A percentile compares a stretch with the other conserved stretches of the same genome.
These are phyloP conservation scores for Turdus rufiventris DNA, from an alignment of 2,113 vertebrate genomes.

Conservation along the genomic window DNA sequence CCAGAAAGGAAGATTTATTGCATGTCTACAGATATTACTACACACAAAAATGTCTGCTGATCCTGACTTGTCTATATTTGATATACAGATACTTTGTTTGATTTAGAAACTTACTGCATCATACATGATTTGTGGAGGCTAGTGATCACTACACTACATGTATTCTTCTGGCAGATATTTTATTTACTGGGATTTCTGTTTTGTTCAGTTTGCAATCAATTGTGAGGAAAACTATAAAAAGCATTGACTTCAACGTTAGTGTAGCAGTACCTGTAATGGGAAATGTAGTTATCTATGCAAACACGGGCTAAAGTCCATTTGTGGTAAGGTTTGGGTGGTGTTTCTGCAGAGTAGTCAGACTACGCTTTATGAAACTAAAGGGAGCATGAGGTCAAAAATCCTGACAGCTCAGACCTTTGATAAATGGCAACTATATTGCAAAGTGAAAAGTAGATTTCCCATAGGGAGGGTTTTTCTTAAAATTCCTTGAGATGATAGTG, in stretches of 20 bases:
- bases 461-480: background rate
- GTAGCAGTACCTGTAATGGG: background rate
- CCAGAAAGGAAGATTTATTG: background rate
- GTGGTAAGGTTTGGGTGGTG: background rate
- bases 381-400: slow-evolving; percentile 13
- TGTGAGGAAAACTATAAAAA: background rate
- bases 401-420: slow-evolving; percentile 9
- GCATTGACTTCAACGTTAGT: background rate
- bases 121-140: background rate
- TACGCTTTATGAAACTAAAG: background rate
- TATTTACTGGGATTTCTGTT: background rate
- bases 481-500: slow-evolving; percentile 8
- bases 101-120: background rate
- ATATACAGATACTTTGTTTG: background rate
- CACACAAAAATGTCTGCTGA: background rate
- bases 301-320: background rate
- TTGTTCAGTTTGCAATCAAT: background rate
- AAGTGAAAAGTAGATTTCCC: slow-evolving; percentile 51
- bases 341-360: background rate
- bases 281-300: background rate
- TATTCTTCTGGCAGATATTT: slow-evolving; percentile 9
- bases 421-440: slow-evolving; percentile 33
- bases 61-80: background rate
- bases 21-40: background rate
- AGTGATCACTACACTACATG: background rate